phyloP scores from a whole-genome alignment of 2,797 vertebrate genomes.

The Acrossocheilus fasciatus region DNA sequence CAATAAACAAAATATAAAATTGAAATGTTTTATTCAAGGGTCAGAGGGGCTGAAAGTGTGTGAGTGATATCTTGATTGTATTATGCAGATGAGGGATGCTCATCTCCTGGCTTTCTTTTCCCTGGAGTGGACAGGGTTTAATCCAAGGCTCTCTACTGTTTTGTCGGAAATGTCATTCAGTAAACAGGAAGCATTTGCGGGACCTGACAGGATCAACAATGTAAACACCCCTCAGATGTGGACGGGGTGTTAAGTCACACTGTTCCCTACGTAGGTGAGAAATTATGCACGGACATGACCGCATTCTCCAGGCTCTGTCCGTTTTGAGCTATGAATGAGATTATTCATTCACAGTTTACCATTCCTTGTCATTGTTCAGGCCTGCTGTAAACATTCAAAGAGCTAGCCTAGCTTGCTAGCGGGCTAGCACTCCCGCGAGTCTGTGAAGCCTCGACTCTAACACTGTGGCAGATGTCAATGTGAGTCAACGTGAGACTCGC shows the following conservation, averaged over 20 bases:
- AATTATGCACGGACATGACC: slow-evolving; percentile 37
- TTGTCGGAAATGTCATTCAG: slow-evolving; percentile 60
- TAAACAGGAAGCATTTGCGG: slow-evolving; percentile 54
- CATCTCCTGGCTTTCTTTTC: slow-evolving; percentile 17
- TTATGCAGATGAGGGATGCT: slow-evolving; percentile 49
- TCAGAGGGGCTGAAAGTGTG: slow-evolving; percentile 1
- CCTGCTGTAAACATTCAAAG: slow-evolving; percentile 34
- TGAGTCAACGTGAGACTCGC: slow-evolving; percentile 73
- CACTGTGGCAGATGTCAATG: slow-evolving; percentile 71
- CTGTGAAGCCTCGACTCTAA: slow-evolving; percentile 56
- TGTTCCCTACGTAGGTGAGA: not conserved
- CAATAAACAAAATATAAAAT: slow-evolving; percentile 29
- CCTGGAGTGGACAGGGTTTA: slow-evolving; percentile 49
- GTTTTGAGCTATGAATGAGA: slow-evolving; percentile 10
- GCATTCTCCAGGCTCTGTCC: not conserved
- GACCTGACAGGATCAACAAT: slow-evolving; percentile 47
- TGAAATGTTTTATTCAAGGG: slow-evolving; percentile 52
- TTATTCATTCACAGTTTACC: slow-evolving; percentile 50
- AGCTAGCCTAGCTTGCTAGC: slow-evolving; percentile 38
- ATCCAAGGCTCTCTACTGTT: slow-evolving; percentile 47
- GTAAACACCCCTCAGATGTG: slow-evolving; percentile 40
- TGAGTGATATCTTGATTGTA: slow-evolving; percentile 46
- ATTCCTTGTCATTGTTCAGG: slow-evolving; percentile 38
- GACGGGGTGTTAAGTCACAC: not conserved
- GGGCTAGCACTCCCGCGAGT: slow-evolving; percentile 44